A percentile compares a stretch with the other conserved stretches of the same genome.
These are phyloP conservation scores for Notodonta dromedarius DNA, from an alignment of 2,888 invertebrate species.

Conservation along the genomic window DNA sequence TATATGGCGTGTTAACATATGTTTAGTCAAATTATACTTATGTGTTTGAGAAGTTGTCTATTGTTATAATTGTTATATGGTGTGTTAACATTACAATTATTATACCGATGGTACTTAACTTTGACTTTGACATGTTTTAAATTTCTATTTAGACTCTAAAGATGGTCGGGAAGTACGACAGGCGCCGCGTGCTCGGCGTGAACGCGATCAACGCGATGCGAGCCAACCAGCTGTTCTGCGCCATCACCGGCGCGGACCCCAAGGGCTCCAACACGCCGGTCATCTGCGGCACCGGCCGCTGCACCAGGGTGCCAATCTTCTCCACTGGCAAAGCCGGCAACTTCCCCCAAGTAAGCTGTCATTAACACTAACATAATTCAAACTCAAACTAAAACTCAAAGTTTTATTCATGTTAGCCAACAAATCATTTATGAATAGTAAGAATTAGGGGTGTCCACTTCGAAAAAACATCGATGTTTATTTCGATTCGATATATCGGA, in stretches of 20 bases:
- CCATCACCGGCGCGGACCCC: conserved; percentile 61
- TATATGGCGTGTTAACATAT: too few relatives aligned
- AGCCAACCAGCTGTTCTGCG: conserved; percentile 71
- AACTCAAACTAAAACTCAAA: too few relatives aligned
- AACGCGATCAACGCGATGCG: conserved; percentile 75
- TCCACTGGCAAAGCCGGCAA: conserved; percentile 60
- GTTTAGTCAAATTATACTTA: too few relatives aligned
- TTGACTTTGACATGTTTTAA: not conserved
- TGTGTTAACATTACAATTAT: too few relatives aligned
- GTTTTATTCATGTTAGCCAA: too few relatives aligned
- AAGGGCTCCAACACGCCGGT: conserved; percentile 53
- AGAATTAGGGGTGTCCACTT: too few relatives aligned
- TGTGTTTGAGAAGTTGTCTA: too few relatives aligned
- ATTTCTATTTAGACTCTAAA: conserved; percentile 58
- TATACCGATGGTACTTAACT: too few relatives aligned
- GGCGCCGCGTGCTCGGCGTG: conserved; percentile 66
- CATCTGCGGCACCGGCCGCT: conserved; percentile 66
- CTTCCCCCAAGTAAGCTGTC: conserved; percentile 53
- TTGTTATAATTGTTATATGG: too few relatives aligned
- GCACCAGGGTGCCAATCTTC: conserved; percentile 73
- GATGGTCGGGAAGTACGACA: conserved; percentile 54
- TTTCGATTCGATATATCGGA: too few relatives aligned
- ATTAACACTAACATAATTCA: not conserved
- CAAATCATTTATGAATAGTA: too few relatives aligned
- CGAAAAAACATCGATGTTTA: too few relatives aligned